Conservation (phyloP, 2,888 invertebrate species). For the Drosophila rubida region DNA sequence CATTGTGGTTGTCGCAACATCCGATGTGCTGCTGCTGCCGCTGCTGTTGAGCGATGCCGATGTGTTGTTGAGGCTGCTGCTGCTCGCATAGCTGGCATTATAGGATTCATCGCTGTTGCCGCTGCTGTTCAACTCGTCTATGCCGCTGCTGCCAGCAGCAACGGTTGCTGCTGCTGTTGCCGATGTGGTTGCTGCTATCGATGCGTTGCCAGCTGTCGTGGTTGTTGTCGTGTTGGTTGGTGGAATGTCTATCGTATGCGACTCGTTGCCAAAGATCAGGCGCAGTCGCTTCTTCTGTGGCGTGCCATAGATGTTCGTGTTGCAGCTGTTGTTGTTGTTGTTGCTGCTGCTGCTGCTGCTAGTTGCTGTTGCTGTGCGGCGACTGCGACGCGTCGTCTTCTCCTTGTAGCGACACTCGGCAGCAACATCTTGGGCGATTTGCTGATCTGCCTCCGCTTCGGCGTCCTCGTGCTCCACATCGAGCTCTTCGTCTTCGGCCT, state of each 20-base stretch:
- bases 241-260: slow-evolving; percentile 95
- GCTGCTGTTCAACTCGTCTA: slow-evolving; percentile 63
- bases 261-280: slow-evolving; percentile 95
- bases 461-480: not conserved
- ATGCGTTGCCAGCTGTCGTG: not conserved
- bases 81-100: slow-evolving; percentile 10
- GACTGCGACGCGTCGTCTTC: slow-evolving; percentile 54
- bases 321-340: slow-evolving; percentile 11
- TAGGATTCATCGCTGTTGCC: slow-evolving; percentile 19
- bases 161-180: slow-evolving; percentile 53
- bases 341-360: slow-evolving; percentile 21
- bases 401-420: slow-evolving; percentile 31
- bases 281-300: slow-evolving; percentile 93
- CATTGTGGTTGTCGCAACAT: not conserved
- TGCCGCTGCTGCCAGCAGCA: slow-evolving; percentile 44
- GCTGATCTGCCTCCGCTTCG: not conserved
- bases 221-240: slow-evolving; percentile 81
- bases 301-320: slow-evolving; percentile 84
- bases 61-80: slow-evolving; percentile 37
- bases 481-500: not conserved
- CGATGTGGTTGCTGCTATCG: slow-evolving; percentile 2
- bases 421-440: too few relatives aligned
- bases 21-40: slow-evolving; percentile 11
- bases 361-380: slow-evolving; percentile 46
- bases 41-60: slow-evolving; percentile 45